phyloP scores from a whole-genome alignment of 2,888 invertebrate genomes.

The Epirrita christyi region DNA sequence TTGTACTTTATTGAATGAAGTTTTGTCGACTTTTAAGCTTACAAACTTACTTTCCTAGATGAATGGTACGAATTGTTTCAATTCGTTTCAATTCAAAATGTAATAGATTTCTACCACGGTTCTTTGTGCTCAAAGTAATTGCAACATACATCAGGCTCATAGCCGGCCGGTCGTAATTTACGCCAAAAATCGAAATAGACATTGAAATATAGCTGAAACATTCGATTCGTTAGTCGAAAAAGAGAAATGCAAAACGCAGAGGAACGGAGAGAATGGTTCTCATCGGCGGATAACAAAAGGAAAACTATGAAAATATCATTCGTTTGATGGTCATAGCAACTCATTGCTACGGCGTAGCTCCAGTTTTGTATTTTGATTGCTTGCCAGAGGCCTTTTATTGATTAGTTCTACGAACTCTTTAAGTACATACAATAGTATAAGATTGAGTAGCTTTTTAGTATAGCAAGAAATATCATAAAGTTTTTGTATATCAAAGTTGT shows the following conservation, averaged over 20 bases:
- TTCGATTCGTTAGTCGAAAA: constrained; percentile 79
- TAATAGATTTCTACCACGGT: constrained; percentile 15
- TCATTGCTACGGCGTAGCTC: constrained; percentile 34
- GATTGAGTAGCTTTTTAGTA: too few species aligned
- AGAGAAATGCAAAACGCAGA: constrained; percentile 74
- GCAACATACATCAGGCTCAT: constrained; percentile 30
- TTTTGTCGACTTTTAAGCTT: background rate
- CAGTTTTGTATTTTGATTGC: constrained; percentile 68
- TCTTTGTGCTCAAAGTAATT: constrained; percentile 28
- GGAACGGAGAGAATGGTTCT: constrained; percentile 72
- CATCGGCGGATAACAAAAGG: constrained; percentile 76
- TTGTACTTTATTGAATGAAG: too few species aligned
- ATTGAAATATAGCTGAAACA: constrained; percentile 69
- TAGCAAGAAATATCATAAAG: too few species aligned
- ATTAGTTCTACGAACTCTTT: background rate
- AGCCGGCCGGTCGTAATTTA: constrained; percentile 28
- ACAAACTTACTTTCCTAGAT: too few species aligned
- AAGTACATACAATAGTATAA: too few species aligned
- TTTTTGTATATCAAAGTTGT: too few species aligned
- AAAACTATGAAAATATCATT: constrained; percentile 70
- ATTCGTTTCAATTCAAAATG: constrained; percentile 3
- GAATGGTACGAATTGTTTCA: too few species aligned
- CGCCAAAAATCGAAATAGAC: constrained; percentile 46
- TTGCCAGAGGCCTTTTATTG: constrained; percentile 54
- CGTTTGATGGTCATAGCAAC: constrained; percentile 63